Percentiles rank a stretch among this genome's conserved stretches.
These are phyloP conservation scores for Misgurnus mizolepis DNA, from an alignment of 2,113 vertebrate genomes.

Conservation along the genomic window DNA sequence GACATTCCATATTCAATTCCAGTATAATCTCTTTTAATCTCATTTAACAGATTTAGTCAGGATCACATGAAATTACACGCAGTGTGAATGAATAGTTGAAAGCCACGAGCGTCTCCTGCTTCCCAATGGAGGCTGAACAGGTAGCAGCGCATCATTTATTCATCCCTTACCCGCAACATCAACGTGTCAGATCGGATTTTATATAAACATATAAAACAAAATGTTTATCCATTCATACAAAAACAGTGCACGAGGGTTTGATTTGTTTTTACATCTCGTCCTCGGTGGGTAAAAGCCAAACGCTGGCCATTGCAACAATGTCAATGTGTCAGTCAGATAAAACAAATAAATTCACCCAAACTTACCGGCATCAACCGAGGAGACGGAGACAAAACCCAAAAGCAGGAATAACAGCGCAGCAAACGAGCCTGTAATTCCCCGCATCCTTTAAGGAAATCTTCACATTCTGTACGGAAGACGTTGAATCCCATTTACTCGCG, in stretches of 20 bases:
- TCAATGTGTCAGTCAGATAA: not conserved
- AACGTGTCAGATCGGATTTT: conserved; percentile 2
- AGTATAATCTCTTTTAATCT: not conserved
- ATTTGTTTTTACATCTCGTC: not conserved
- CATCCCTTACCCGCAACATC: conserved; percentile 25
- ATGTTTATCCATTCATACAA: not conserved
- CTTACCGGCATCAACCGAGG: conserved; percentile 74
- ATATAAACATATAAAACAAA: not conserved
- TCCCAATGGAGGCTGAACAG: conserved; percentile 33
- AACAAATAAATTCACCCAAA: conserved; percentile 51
- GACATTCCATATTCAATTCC: too few relatives aligned
- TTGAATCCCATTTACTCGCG: conserved; percentile 65
- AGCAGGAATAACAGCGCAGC: conserved; percentile 69
- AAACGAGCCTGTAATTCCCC: conserved; percentile 61
- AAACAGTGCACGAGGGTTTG: not conserved
- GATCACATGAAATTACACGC: conserved; percentile 28
- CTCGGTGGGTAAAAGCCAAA: not conserved
- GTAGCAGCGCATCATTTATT: conserved; percentile 40
- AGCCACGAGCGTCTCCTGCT: conserved; percentile 20
- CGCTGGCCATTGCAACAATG: not conserved
- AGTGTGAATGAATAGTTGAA: not conserved
- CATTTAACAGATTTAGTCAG: not conserved
- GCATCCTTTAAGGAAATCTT: conserved; percentile 72
- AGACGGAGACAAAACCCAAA: conserved; percentile 66
- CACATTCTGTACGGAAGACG: conserved; percentile 72